Evolutionary conservation across 2,113 vertebrate species (phyloP), one percentile per base, ranked within the genome.

Genomic region (Coregonus clupeaformis): DNA sequence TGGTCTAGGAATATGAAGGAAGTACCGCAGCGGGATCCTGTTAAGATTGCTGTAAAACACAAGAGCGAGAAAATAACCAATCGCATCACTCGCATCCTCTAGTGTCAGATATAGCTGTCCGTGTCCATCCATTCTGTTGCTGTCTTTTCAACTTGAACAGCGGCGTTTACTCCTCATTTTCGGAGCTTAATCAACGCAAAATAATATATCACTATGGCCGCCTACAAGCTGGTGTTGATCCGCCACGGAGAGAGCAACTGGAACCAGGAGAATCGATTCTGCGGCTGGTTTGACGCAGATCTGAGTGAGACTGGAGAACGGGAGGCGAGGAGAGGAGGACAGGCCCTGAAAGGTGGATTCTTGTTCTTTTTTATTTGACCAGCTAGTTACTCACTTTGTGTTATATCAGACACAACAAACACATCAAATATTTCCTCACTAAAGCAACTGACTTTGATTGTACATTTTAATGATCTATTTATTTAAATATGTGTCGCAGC

Each of bases 231-330:
- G 29, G 96, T 97, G 30, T 88, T 98, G 71, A 93, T 98, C 82
- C 95, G 96, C 68, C 97, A 98, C 32, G 96, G 97, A 12, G 96
- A 98, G 92, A 98, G 96, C 88, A 87, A 91, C 82, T 98, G 96
- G 96, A 98, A 98, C 88, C 93, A 96, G 76, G 96, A 98, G 87
- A 98, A 98, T 87, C 95, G 96, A 49, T 98, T 98, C 89, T 96
- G 96, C 80, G 96, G 96, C 0, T 98, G 97, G 97, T 98, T 94
- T 79, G 95, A 98, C 32, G 96, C 96, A 0, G 96, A 97, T 71
- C 91, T 98, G 71, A 98, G 96, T 60, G 95, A 95, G 0, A 94
- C 95, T 1, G 97, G 97, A 3, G 92, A 90, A 32, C 88, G 93
- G 1, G 97, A 98, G 80, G 97, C 96, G 1, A 92, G 88, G 84